phyloP scores from a whole-genome alignment of 2,888 invertebrate species.

The Phyto melanocephala region DNA sequence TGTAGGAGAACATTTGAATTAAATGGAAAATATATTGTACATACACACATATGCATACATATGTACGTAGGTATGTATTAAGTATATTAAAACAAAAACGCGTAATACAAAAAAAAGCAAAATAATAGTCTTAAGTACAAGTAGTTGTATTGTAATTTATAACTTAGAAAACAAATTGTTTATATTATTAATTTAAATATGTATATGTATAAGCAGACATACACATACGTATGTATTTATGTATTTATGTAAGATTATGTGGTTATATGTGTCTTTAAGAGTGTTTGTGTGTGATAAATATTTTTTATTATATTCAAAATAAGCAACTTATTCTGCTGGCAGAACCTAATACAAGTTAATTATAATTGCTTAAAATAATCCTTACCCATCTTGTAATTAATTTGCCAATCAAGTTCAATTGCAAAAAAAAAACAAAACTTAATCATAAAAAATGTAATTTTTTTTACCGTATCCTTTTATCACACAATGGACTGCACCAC shows the following conservation, averaged over 20 bases:
- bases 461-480: no score
- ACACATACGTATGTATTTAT: background rate
- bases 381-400: no score
- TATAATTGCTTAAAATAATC: no score
- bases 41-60: background rate
- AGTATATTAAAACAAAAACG: background rate
- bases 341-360: constrained; percentile 26
- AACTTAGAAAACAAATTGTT: constrained; percentile 11
- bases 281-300: no score
- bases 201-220: no score
- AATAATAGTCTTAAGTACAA: background rate
- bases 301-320: no score
- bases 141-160: background rate
- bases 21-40: background rate
- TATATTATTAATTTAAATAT: no score
- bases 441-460: no score
- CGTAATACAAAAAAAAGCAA: background rate
- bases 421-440: no score
- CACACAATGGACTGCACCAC: no score
- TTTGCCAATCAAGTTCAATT: no score
- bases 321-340: constrained; percentile 33
- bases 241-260: background rate
- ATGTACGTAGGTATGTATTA: no score
- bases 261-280: background rate
- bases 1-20: background rate